Conservation (phyloP, 92 coral and sea anemone species). For the Muricea muricata region DNA sequence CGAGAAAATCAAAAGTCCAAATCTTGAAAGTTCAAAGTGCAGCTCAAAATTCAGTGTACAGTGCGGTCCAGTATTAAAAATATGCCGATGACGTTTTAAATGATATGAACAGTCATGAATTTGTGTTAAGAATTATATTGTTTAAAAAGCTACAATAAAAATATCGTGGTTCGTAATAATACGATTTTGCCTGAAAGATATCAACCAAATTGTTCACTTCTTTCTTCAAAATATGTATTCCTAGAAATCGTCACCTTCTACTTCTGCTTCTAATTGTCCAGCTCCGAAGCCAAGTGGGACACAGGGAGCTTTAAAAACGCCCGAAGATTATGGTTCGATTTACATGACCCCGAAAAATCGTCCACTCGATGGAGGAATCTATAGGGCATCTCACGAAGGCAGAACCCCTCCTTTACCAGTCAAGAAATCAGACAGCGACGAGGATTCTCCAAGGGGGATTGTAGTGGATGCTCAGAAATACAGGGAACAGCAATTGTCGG, state of each 20-base stretch:
- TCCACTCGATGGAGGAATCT: constrained; percentile 31
- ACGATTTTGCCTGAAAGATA: too few relatives aligned
- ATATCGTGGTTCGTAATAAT: too few relatives aligned
- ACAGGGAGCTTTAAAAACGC: background rate
- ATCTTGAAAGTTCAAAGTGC: too few relatives aligned
- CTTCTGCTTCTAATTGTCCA: background rate
- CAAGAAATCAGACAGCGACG: background rate
- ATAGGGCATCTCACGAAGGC: background rate
- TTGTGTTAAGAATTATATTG: too few relatives aligned
- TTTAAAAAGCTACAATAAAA: too few relatives aligned
- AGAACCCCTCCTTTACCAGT: background rate
- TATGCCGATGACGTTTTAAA: too few relatives aligned
- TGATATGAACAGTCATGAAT: too few relatives aligned
- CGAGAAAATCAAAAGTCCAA: too few relatives aligned
- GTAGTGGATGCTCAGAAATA: constrained; percentile 2
- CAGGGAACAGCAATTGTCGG: constrained; percentile 3
- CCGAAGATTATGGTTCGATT: background rate
- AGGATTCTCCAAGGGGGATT: constrained; percentile 9
- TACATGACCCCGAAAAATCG: constrained; percentile 33
- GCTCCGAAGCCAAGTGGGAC: background rate
- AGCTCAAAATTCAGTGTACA: too few relatives aligned
- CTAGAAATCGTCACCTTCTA: background rate
- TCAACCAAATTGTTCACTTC: background rate
- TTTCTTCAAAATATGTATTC: background rate
- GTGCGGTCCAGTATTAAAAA: too few relatives aligned